These are phyloP conservation scores for Sturmia bella DNA, from an alignment of 2,888 invertebrate genomes.

Conservation along the genomic window DNA sequence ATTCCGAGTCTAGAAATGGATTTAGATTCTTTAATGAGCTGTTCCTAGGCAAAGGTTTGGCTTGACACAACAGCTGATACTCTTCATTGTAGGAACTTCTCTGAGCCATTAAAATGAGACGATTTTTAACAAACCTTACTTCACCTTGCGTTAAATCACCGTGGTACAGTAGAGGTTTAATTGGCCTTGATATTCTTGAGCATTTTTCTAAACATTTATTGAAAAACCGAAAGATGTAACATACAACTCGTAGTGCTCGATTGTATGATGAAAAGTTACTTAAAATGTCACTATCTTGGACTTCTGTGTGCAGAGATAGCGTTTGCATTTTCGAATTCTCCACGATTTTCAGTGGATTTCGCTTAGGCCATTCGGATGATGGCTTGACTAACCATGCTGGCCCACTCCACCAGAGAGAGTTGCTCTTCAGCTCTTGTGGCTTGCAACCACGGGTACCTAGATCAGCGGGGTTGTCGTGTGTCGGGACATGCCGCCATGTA, in stretches of 20 bases:
- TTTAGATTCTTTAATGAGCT: background rate
- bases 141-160: background rate
- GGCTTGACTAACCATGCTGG: background rate
- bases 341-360: background rate
- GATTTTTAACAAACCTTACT: background rate
- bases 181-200: too few species aligned
- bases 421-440: background rate
- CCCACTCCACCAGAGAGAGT: background rate
- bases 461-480: constrained; percentile 5
- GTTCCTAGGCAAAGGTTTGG: background rate
- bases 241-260: background rate
- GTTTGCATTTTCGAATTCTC: background rate
- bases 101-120: background rate
- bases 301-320: background rate
- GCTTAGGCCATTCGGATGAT: background rate
- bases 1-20: background rate
- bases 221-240: background rate
- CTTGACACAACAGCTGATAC: background rate
- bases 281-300: background rate
- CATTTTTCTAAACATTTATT: background rate
- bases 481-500: constrained; percentile 1
- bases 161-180: too few species aligned
- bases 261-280: background rate
- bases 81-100: background rate
- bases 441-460: background rate